These are phyloP conservation scores for Clarias magur DNA, from an alignment of 2,113 vertebrate genomes.

Conservation along the genomic window DNA sequence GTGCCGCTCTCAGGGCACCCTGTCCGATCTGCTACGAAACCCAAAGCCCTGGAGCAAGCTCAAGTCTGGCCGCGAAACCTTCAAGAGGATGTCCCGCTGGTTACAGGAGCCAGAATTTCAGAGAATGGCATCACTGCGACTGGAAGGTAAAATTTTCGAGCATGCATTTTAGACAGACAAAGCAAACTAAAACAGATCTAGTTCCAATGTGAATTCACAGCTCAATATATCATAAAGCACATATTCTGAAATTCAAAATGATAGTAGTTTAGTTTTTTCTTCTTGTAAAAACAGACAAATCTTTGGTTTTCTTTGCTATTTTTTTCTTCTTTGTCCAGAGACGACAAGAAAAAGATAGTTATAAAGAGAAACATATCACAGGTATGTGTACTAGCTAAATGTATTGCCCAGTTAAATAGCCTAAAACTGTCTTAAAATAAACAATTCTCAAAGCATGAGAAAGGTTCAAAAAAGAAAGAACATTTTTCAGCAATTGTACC, in stretches of 20 bases:
- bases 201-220: not conserved
- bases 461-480: not conserved
- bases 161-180: conserved; percentile 20
- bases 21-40: conserved; percentile 84
- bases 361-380: not conserved
- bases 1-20: conserved; percentile 81
- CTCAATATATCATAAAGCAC: not conserved
- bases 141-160: conserved; percentile 78
- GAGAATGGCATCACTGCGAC: conserved; percentile 81
- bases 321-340: not conserved
- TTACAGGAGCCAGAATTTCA: conserved; percentile 84
- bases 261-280: not conserved
- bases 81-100: conserved; percentile 85
- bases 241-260: not conserved
- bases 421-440: not conserved
- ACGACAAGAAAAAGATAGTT: not conserved
- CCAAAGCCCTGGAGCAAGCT: conserved; percentile 86
- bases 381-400: not conserved
- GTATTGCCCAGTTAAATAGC: not conserved
- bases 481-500: conserved; percentile 8
- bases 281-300: not conserved
- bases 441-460: not conserved
- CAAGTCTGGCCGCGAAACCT: conserved; percentile 85
- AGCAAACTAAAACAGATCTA: conserved; percentile 3
- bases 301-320: not conserved